Evolutionary conservation across 2,888 invertebrate species (phyloP), one percentile per base, ranked within the genome.

Genomic region (Dicyrtomina minuta): DNA sequence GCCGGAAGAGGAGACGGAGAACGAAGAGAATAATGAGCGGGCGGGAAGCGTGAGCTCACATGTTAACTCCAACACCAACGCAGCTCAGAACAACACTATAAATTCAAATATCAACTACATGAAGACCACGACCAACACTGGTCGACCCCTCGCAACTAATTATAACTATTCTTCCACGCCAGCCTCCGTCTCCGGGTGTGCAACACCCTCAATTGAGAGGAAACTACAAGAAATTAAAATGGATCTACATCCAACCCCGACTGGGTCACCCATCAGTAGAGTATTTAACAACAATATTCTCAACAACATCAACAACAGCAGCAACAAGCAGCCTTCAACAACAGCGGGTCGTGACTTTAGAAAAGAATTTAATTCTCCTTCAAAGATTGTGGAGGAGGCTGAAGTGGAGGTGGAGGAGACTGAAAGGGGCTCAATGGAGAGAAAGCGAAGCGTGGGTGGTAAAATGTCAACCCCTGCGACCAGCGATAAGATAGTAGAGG

Each of bases 1-100:
- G 39, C 69, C 68, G 41, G 62, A 71, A 62, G 68, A 69, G 3
- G 68, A 62, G 33, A 67, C 62, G 20, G 72, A 71, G 43, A 66
- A 24, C 22, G 66, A 58, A 2, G 59, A 33, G 4, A 61, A 59
- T 15, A n/a, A 61, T 43, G 27, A 51, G 17, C 24, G 13, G 33
- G 4, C 33, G 4, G n/a, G n/a, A n/a, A n/a, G n/a, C n/a, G n/a
- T n/a, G n/a, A n/a, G n/a, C n/a, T n/a, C n/a, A n/a, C n/a, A n/a
- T n/a, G n/a, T n/a, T n/a, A n/a, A n/a, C n/a, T 3, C 33, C 4
- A 3, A 5, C 8, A 33, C 33, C 3, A 33, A 33, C 33, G 4
- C 33, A 8, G 33, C 33, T 33, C 4, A 3, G 4, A 3, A 5
- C 33, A 33, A 3, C 3, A 8, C 8, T 8, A 33, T 3, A 3